Base-by-base conservation (phyloP, 2,888 invertebrate genomes). In the Agonopterix subpropinquella region DNA sequence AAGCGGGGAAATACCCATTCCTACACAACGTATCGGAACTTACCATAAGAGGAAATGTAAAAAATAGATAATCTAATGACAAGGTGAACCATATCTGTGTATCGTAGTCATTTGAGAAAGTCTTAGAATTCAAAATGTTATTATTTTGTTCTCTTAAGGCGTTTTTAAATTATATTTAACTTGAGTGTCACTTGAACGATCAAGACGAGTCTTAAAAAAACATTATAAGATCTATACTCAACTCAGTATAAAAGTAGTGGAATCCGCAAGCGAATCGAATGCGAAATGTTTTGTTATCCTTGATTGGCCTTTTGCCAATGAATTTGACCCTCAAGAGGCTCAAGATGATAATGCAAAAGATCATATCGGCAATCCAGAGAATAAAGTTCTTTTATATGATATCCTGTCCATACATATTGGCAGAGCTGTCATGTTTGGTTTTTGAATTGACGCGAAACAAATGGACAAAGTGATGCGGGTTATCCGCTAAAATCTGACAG, bases 381-480 rank as follows among this genome's bases (percentile, higher is more conserved):
- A 28, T 28, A 28, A 39, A 39, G n/a, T 39, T n/a, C 28, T 28
- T 39, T 39, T 39, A 39, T 39, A 44, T 4, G 18, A 10, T 44
- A 18, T 18, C 7, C 37, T 28, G 37, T 18, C 45, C 41, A 37
- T 43, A 15, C 36, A 51, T 65, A 59, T 65, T 64, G 63, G 58
- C 59, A 55, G 56, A 49, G 55, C 55, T 61, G 57, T 61, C 60
- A 62, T 58, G 65, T 61, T 67, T 62, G 60, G 64, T 62, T 57
- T 56, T 36, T 47, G 39, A n/a, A 52, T 44, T 45, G 42, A 52
- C 44, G 47, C 52, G 47, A 52, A 47, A 49, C 47, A 43, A 49
- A 52, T 52, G 47, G 52, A 52, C 47, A 48, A 47, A 48, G 18
- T 48, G 48, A 47, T 18, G 35, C 28, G 43, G 36, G 48, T 44